A percentile compares a stretch with the other conserved stretches of the same genome.
Evolutionary conservation across 2,797 vertebrate genomes (phyloP).

Genomic region (Parambassis ranga): DNA sequence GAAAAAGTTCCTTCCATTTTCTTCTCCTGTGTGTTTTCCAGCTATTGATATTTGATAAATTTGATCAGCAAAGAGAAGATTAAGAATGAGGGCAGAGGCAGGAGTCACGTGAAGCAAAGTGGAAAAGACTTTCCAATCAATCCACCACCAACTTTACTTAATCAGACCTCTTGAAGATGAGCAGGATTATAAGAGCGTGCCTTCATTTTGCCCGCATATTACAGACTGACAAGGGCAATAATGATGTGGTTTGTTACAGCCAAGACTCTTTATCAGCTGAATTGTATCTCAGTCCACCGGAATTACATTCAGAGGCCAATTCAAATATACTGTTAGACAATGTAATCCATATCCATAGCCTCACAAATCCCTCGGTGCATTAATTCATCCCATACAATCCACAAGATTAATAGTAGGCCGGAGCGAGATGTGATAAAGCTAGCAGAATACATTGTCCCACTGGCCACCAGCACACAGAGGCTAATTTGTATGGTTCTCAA

Average conservation of each 20-base stretch:
- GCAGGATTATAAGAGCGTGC: slow-evolving; percentile 25
- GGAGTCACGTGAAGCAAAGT: slow-evolving; percentile 12
- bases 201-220: slow-evolving; percentile 28
- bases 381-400: slow-evolving; percentile 63
- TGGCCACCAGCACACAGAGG: slow-evolving; percentile 42
- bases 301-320: slow-evolving; percentile 63
- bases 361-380: slow-evolving; percentile 67
- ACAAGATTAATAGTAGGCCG: slow-evolving; percentile 70
- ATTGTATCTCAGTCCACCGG: slow-evolving; percentile 59
- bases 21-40: too few relatives aligned
- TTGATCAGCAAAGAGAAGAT: too few relatives aligned
- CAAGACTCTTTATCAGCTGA: slow-evolving; percentile 39
- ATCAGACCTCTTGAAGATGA: slow-evolving; percentile 45
- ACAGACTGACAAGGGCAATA: slow-evolving; percentile 39
- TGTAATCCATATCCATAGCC: slow-evolving; percentile 68
- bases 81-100: background rate
- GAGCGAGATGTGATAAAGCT: slow-evolving; percentile 63
- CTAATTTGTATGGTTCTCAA: slow-evolving; percentile 64
- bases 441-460: slow-evolving; percentile 62
- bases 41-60: too few relatives aligned
- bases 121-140: slow-evolving; percentile 23
- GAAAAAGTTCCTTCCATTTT: slow-evolving; percentile 20
- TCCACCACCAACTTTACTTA: slow-evolving; percentile 26
- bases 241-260: slow-evolving; percentile 45
- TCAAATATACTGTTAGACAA: slow-evolving; percentile 63